phyloP scores from a whole-genome alignment of 2,888 invertebrate species.

The Luperina nickerlii region DNA sequence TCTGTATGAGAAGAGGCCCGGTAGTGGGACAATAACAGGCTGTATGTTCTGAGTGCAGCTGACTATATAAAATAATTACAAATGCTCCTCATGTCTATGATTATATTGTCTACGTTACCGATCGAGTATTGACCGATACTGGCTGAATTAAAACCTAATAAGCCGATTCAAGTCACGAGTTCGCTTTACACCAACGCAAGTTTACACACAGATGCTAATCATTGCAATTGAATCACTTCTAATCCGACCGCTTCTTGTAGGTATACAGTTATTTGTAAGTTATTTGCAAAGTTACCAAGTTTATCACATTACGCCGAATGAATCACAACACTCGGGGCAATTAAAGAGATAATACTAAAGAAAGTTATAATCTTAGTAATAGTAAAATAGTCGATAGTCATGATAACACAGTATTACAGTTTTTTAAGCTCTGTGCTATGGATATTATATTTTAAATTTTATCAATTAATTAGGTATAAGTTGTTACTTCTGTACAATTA shows the following conservation, averaged over 20 bases:
- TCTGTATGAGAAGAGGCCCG: neutral
- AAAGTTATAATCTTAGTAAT: constrained; percentile 67
- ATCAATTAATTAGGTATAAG: neutral
- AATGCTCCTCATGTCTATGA: constrained; percentile 9
- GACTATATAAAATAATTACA: neutral
- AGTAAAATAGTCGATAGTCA: constrained; percentile 5
- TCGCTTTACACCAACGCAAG: constrained; percentile 4
- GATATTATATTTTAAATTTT: neutral
- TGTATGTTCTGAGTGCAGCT: constrained; percentile 1
- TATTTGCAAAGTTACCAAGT: constrained; percentile 67
- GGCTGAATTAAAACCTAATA: constrained; percentile 32
- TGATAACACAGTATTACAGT: neutral
- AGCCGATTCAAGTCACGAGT: constrained; percentile 41
- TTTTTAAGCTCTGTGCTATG: neutral
- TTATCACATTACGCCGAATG: constrained; percentile 62
- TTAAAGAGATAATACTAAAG: constrained; percentile 71
- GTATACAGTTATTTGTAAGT: constrained; percentile 56
- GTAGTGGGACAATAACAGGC: too few relatives aligned
- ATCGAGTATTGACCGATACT: neutral
- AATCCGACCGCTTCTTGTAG: constrained; percentile 36
- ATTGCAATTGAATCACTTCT: constrained; percentile 20
- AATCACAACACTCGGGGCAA: constrained; percentile 65
- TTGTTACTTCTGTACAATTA: neutral
- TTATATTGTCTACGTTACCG: neutral
- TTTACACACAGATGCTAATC: constrained; percentile 11